phyloP scores from a whole-genome alignment of 2,888 invertebrate species.

The Tenthredo amoena region DNA sequence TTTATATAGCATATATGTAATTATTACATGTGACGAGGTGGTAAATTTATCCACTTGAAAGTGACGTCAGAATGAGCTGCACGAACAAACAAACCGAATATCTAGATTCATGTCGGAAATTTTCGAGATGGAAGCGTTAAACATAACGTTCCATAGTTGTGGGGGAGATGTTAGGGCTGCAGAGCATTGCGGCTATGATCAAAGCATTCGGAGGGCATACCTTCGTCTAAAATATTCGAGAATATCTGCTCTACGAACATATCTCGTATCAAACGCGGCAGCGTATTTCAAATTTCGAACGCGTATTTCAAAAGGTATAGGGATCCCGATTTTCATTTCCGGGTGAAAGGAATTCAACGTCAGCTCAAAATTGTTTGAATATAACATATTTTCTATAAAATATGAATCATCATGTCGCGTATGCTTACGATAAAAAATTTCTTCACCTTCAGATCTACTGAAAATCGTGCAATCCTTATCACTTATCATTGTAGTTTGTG shows the following conservation, averaged over 20 bases:
- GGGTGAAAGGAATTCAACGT: neutral
- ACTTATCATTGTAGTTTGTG: neutral
- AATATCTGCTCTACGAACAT: constrained; percentile 50
- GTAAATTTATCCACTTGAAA: neutral
- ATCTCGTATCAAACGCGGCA: constrained; percentile 51
- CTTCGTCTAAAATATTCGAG: constrained; percentile 65
- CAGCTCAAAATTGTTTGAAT: neutral
- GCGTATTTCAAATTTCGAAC: constrained; percentile 50
- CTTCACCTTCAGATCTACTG: neutral
- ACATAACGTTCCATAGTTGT: constrained; percentile 49
- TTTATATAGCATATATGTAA: neutral
- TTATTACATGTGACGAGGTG: neutral
- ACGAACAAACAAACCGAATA: constrained; percentile 14
- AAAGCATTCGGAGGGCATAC: constrained; percentile 66
- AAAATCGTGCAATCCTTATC: neutral
- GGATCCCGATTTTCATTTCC: constrained; percentile 11
- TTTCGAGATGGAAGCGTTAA: constrained; percentile 41
- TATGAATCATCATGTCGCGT: neutral
- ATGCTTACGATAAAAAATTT: neutral
- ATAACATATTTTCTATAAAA: constrained; percentile 18
- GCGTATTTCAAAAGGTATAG: constrained; percentile 3
- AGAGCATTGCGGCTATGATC: constrained; percentile 67
- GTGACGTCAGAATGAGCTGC: neutral
- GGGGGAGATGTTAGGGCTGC: constrained; percentile 46
- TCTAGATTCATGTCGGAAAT: constrained; percentile 26